Conservation (phyloP, 1,140 invertebrate species). For the Antheraea mylitta region DNA sequence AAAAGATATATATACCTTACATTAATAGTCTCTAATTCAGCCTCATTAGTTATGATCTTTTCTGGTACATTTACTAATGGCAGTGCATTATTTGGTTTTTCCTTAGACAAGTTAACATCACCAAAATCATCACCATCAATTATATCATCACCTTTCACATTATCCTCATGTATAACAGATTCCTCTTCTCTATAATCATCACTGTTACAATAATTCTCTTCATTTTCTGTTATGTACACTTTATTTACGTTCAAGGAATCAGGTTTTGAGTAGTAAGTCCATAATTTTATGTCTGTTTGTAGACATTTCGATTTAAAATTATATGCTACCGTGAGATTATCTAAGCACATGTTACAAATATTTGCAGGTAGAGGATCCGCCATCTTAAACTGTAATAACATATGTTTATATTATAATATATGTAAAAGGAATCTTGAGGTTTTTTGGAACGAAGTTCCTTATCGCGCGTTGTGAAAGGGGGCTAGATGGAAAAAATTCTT, state of each 20-base stretch:
- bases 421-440: no score
- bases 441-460: no score
- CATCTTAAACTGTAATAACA: not conserved
- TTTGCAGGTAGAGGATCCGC: not conserved
- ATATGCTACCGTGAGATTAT: not conserved
- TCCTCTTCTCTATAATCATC: not conserved
- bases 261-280: not conserved
- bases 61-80: not conserved
- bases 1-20: no score
- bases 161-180: not conserved
- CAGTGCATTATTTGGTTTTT: not conserved
- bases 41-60: not conserved
- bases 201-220: not conserved
- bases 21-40: not conserved
- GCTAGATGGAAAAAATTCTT: no score
- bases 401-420: not conserved
- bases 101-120: not conserved
- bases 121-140: not conserved
- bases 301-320: not conserved
- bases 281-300: not conserved
- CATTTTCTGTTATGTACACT: constrained; percentile 5
- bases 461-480: no score
- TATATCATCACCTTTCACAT: constrained; percentile 6
- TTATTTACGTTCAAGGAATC: not conserved
- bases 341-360: not conserved